Base-by-base conservation (phyloP, 2,113 vertebrate species). In the Scalopus aquaticus region DNA sequence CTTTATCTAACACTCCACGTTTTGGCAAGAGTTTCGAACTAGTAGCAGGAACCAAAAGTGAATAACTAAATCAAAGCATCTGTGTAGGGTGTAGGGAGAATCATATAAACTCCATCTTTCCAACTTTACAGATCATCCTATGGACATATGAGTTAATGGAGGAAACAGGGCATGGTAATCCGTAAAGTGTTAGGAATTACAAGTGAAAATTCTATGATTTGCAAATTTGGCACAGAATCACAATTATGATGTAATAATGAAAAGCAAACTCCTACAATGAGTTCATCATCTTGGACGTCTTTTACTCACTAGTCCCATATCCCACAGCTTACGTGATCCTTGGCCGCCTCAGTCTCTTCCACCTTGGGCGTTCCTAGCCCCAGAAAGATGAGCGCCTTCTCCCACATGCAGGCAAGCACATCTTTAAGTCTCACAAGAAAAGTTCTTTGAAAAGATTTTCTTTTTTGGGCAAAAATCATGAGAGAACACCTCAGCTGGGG, bases 271-370 rank as follows among this genome's bases (percentile, higher is more conserved):
- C 37, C 30, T 30, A 0, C 3, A 28, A 5, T 1, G 19, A 58
- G 30, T 5, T 16, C 49, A 10, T 9, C 67, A 0, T 6, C 42
- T 30, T 0, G 0, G 49, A 30, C 1, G 5, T 37, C 12, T 24
- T 1, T 5, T 1, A 4, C 24, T 62, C 30, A 7, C 5, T 1
- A 2, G 6, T 15, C 16, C 54, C 37, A 6, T 26, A 16, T 44
- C 64, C 76, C 44, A 1, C 2, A 24, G 39, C 97, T 98, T 94
- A 99, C 99, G 46, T 90, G 98, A 24, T 83, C 32, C 17, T 79
- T 51, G 10, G 32, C 9, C 12, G 60, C 1, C 6, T 93, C 51
- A 6, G 93, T 39, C 56, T 98, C 97, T 51, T 51, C 88, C 39
- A 4, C 20, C 64, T 20, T 87, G 19, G 49, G 69, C 77, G 20